These are phyloP conservation scores for Scaptomyza polygonia DNA, from an alignment of 2,888 invertebrate species.

Conservation along the genomic window DNA sequence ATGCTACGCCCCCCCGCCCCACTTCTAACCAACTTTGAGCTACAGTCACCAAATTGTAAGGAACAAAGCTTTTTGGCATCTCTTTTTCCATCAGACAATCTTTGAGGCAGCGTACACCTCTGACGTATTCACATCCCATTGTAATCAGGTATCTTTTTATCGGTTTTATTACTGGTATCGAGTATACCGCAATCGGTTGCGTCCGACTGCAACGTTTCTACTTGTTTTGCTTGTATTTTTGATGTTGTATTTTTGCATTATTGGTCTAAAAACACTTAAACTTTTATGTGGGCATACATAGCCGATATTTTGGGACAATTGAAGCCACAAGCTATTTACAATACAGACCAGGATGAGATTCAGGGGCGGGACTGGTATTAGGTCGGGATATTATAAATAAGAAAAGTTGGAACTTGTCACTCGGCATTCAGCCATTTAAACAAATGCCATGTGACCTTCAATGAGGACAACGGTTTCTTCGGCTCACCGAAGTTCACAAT, in stretches of 20 bases:
- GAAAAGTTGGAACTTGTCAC: background rate
- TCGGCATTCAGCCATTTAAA: background rate
- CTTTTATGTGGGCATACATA: constrained; percentile 47
- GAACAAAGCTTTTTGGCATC: too few species aligned
- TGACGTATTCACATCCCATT: too few species aligned
- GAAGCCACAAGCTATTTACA: constrained; percentile 22
- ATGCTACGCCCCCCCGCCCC: too few species aligned
- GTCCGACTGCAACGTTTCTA: too few species aligned
- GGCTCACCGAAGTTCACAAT: constrained; percentile 13
- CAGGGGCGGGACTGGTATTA: background rate
- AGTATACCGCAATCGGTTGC: too few species aligned
- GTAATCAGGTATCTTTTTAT: too few species aligned
- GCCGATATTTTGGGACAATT: constrained; percentile 28
- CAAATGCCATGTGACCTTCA: background rate
- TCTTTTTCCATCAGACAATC: too few species aligned
- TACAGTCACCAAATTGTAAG: too few species aligned
- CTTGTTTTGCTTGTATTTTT: constrained; percentile 10
- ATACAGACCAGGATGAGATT: constrained; percentile 6
- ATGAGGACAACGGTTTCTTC: constrained; percentile 14
- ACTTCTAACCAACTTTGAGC: too few species aligned
- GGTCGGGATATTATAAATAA: background rate
- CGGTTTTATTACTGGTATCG: too few species aligned
- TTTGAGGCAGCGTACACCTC: too few species aligned
- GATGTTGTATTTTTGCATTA: constrained; percentile 12
- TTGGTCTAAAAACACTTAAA: constrained; percentile 60